A percentile compares a stretch with the other conserved stretches of the same genome.
These are phyloP conservation scores for Oxygymnocypris stewartii DNA, from an alignment of 2,113 vertebrate genomes.

Conservation along the genomic window DNA sequence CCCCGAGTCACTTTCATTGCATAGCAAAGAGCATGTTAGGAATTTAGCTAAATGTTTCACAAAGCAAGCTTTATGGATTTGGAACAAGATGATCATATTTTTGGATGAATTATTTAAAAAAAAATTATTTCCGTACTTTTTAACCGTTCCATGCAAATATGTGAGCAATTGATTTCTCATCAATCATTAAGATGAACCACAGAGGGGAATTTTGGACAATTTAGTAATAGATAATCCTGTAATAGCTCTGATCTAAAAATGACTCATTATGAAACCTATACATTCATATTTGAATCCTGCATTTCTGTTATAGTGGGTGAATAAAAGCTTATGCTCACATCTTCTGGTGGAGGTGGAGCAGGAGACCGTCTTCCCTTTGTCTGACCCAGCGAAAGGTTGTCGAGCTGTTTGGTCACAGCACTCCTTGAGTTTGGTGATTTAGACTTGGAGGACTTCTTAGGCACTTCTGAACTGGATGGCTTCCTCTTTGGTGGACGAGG, in stretches of 20 bases:
- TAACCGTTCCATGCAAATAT: not conserved
- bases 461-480: conserved; percentile 12
- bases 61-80: not conserved
- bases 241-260: too few species aligned
- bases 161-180: not conserved
- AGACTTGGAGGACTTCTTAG: not conserved
- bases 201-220: not conserved
- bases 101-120: not conserved
- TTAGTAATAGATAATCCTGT: not conserved
- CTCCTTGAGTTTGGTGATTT: not conserved
- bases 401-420: conserved; percentile 41
- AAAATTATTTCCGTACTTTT: not conserved
- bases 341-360: conserved; percentile 56
- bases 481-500: conserved; percentile 83
- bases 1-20: not conserved
- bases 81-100: not conserved
- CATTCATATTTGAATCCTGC: not conserved
- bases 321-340: conserved; percentile 61
- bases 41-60: not conserved
- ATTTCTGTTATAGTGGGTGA: not conserved
- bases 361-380: conserved; percentile 46
- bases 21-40: not conserved
- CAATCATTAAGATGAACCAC: not conserved
- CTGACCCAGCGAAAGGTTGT: conserved; percentile 50
- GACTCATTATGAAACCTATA: not conserved